Conservation (phyloP, 2,888 invertebrate genomes). For the Eledone cirrhosa region DNA sequence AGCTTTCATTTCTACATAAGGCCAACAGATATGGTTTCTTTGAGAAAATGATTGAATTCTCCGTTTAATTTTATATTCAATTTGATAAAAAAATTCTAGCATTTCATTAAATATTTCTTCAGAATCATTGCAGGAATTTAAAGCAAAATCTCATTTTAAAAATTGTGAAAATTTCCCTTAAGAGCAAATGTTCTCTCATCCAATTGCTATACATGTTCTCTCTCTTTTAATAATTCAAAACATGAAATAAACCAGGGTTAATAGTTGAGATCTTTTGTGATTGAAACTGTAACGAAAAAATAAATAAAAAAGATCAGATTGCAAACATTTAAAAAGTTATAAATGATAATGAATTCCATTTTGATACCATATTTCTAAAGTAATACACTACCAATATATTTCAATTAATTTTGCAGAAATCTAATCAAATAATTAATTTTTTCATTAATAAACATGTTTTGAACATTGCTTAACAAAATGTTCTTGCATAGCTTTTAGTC, state of each 20-base stretch:
- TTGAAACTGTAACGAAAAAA: not conserved
- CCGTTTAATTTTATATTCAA: not conserved
- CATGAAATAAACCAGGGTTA: not conserved
- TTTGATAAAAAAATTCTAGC: not conserved
- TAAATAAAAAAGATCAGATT: not conserved
- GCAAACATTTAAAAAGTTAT: too few relatives aligned
- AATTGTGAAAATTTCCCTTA: not conserved
- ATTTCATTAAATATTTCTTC: conserved; percentile 15
- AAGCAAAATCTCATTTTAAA: not conserved
- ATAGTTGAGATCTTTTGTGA: too few relatives aligned
- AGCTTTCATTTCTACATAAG: conserved; percentile 3
- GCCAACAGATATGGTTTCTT: not conserved
- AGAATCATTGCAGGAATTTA: not conserved
- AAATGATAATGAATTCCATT: too few relatives aligned
- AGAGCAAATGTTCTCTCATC: conserved; percentile 13
- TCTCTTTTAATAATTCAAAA: not conserved
- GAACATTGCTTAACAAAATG: too few relatives aligned
- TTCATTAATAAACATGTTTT: too few relatives aligned
- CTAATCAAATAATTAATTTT: too few relatives aligned
- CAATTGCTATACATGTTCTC: conserved; percentile 16
- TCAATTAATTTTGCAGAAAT: too few relatives aligned
- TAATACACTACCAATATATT: too few relatives aligned
- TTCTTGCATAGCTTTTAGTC: too few relatives aligned
- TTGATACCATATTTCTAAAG: too few relatives aligned
- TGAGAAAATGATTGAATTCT: not conserved